phyloP scores from a whole-genome alignment of 2,888 invertebrate species.

The Biston stratarius region DNA sequence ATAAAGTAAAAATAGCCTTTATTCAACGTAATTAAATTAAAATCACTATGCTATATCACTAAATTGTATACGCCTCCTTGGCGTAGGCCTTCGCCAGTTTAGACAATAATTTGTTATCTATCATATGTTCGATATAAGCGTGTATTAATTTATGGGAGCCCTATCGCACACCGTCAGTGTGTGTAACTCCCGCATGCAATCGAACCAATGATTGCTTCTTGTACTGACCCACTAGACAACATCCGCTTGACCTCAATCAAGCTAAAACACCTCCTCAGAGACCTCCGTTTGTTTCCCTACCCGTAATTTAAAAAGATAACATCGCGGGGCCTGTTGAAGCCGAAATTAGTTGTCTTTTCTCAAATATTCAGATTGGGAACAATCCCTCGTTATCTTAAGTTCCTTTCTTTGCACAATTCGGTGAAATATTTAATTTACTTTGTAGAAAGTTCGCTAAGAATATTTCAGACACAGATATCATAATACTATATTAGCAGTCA shows the following conservation, averaged over 20 bases:
- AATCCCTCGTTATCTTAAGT: slow-evolving; percentile 52
- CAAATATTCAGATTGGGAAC: slow-evolving; percentile 48
- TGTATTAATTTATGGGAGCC: slow-evolving; percentile 1
- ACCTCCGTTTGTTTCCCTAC: slow-evolving; percentile 47
- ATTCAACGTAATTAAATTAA: too few species aligned
- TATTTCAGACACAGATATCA: slow-evolving; percentile 23
- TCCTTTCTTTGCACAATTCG: slow-evolving; percentile 45
- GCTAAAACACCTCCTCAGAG: slow-evolving; percentile 44
- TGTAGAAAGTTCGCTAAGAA: slow-evolving; percentile 46
- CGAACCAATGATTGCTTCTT: slow-evolving; percentile 25
- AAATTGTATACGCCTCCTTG: too few species aligned
- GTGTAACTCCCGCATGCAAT: neutral
- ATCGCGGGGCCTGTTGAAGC: slow-evolving; percentile 44
- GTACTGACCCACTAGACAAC: slow-evolving; percentile 20
- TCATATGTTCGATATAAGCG: neutral
- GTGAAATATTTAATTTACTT: slow-evolving; percentile 53
- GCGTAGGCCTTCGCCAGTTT: too few species aligned
- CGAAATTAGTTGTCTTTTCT: slow-evolving; percentile 50
- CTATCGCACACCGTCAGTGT: neutral
- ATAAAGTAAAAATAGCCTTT: too few species aligned
- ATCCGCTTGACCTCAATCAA: slow-evolving; percentile 44
- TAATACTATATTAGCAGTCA: slow-evolving; percentile 9
- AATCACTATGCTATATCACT: too few species aligned
- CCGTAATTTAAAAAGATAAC: slow-evolving; percentile 55
- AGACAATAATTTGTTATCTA: too few species aligned